Evolutionary conservation across 37 sponge, comb jelly and placozoan genomes (phyloP), one percentile per base, ranked within the genome.

Genomic region (Spongia lamella): DNA sequence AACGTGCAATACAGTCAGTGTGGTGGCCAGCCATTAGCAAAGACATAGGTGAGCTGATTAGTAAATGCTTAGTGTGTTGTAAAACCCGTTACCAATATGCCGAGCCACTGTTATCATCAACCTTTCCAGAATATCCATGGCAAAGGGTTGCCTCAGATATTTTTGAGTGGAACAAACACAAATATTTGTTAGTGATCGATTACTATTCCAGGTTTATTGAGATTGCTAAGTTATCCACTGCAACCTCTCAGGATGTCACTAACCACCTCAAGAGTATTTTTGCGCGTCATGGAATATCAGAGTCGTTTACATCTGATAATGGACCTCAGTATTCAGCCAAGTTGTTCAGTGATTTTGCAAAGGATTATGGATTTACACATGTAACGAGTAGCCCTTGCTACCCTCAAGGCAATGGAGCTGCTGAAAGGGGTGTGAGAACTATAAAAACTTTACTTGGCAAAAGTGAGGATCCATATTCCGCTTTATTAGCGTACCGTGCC

Each of bases 71-170:
- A 9, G 14, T 58, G 5, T 58, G 60, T 15, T 58, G 29, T 26
- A 58, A 58, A 58, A 7, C 6, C 29, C 6, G 14, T 5, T 7
- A 26, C 5, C 60, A 58, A 26, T 15, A 58, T 26, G 60, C 60
- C 4, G 60, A 58, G 13, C 60, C 60, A 7, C 14, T 58, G 29
- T 14, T 58, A 11, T 15, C 60, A 27, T 15, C 60, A 15, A 7
- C 60, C 6, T 58, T 58, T 58, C 60, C 60, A 58, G 60, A 58
- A 11, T 26, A 26, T 58, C 66, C 66, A 7, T 64, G 66, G 66
- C n/a, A 64, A 33, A 34, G 5, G 32, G 60, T 58, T 5, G 60
- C 29, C 29, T 14, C 60, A 7, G 60, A 58, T 11, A 7, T 58
- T 5, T 58, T 58, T 26, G 60, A 58, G 29, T 58, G 60, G 60